Percentiles rank a stretch among this genome's conserved stretches.
Evolutionary conservation across 2,113 vertebrate species (phyloP).

Genomic region (Macroglossus sobrinus): DNA sequence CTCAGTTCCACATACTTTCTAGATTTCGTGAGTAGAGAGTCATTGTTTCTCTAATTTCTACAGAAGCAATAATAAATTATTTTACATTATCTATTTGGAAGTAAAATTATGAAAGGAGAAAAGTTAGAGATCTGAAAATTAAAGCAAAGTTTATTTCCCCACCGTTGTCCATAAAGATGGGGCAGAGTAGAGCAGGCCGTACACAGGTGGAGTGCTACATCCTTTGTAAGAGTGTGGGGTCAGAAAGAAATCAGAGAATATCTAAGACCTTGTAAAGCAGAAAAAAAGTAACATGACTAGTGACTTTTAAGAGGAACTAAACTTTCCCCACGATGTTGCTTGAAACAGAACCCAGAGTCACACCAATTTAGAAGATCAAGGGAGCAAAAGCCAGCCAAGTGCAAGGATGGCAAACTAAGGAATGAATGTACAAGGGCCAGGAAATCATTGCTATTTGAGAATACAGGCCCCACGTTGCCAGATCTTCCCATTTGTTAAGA

Average conservation of each 20-base stretch:
- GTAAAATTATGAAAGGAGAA: constrained; percentile 19
- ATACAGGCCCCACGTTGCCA: background rate
- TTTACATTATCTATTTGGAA: background rate
- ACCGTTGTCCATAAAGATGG: background rate
- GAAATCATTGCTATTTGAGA: constrained; percentile 1
- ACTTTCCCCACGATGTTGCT: constrained; percentile 47
- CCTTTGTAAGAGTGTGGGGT: background rate
- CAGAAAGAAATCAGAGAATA: constrained; percentile 6
- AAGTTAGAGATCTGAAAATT: constrained; percentile 1
- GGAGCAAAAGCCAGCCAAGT: background rate
- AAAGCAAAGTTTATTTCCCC: background rate
- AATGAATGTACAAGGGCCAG: background rate
- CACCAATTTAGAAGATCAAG: constrained; percentile 25
- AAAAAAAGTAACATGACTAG: constrained; percentile 35
- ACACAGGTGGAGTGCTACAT: background rate
- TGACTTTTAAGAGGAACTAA: constrained; percentile 38
- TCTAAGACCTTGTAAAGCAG: background rate
- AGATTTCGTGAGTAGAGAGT: background rate
- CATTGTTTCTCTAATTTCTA: constrained; percentile 36
- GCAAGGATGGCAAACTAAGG: background rate
- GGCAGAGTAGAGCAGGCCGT: background rate
- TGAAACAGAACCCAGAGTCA: constrained; percentile 49
- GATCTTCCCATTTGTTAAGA: background rate
- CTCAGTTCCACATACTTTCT: background rate
- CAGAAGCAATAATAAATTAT: constrained; percentile 57